A percentile compares a stretch with the other conserved stretches of the same genome.
Conservation (phyloP, 1,140 invertebrate genomes). For the Bilobella aurantiaca region DNA sequence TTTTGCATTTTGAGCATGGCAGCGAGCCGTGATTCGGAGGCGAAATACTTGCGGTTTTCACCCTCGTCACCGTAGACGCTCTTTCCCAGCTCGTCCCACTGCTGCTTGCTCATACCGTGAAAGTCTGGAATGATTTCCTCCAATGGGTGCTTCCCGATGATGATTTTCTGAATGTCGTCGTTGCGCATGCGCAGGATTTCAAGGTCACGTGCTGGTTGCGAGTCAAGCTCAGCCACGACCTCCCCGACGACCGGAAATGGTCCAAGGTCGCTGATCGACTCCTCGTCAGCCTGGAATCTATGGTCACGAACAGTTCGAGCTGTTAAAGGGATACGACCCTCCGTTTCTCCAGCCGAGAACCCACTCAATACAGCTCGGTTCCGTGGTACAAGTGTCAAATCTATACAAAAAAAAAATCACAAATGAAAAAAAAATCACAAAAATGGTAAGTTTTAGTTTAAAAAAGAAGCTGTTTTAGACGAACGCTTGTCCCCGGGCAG, state of each 20-base stretch:
- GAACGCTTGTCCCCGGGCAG: constrained; percentile 30
- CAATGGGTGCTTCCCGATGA: constrained; percentile 29
- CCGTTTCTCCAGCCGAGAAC: constrained; percentile 13
- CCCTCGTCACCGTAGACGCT: constrained; percentile 20
- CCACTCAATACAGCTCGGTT: constrained; percentile 24
- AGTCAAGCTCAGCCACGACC: constrained; percentile 21
- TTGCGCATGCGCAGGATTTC: constrained; percentile 11
- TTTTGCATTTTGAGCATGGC: constrained; percentile 23
- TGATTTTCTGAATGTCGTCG: constrained; percentile 25
- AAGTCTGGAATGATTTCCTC: constrained; percentile 20
- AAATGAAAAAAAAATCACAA: background rate
- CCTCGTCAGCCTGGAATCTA: constrained; percentile 38
- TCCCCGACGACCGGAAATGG: constrained; percentile 13
- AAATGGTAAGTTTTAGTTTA: background rate
- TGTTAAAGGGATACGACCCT: constrained; percentile 13
- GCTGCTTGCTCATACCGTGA: constrained; percentile 28
- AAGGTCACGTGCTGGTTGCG: constrained; percentile 22
- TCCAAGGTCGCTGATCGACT: constrained; percentile 34
- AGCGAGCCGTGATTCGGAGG: constrained; percentile 23
- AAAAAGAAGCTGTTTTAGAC: background rate
- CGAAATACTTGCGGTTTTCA: constrained; percentile 27
- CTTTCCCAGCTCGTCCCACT: constrained; percentile 32
- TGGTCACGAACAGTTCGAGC: constrained; percentile 33
- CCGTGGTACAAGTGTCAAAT: constrained; percentile 24
- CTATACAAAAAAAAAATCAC: background rate